Percentiles rank a stretch among this genome's conserved stretches.
phyloP scores from a whole-genome alignment of 2,797 vertebrate species.

The Cossypha niveicapilla region DNA sequence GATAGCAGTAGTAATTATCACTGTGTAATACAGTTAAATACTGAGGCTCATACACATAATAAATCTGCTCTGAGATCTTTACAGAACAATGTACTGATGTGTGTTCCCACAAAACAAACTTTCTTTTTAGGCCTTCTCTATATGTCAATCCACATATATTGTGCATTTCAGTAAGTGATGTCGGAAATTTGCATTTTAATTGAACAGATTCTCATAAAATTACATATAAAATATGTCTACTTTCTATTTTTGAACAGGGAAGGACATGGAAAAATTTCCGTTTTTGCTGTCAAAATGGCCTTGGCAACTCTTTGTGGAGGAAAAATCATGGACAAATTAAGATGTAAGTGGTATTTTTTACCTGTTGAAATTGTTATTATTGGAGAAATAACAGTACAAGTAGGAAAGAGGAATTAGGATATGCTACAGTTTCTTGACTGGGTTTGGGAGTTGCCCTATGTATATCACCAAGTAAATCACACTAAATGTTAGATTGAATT shows the following conservation, averaged over 20 bases:
- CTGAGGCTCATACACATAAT: background rate
- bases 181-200: background rate
- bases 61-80: background rate
- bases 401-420: background rate
- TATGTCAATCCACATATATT: background rate
- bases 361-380: background rate
- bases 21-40: background rate
- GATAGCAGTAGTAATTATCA: background rate
- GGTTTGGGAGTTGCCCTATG: background rate
- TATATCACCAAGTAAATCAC: background rate
- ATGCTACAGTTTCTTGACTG: background rate
- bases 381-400: background rate
- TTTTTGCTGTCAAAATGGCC: slow-evolving; percentile 93
- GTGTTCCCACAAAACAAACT: background rate
- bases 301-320: slow-evolving; percentile 94
- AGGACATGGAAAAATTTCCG: slow-evolving; percentile 89
- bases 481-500: background rate
- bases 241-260: slow-evolving; percentile 82
- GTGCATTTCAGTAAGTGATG: background rate
- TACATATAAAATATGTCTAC: background rate
- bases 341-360: slow-evolving; percentile 83
- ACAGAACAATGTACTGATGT: background rate
- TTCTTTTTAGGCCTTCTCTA: background rate
- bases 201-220: background rate
- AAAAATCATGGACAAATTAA: slow-evolving; percentile 98